Percentiles rank a stretch among this genome's conserved stretches.
Evolutionary conservation across 2,113 vertebrate genomes (phyloP).

Genomic region (Electrona antarctica): DNA sequence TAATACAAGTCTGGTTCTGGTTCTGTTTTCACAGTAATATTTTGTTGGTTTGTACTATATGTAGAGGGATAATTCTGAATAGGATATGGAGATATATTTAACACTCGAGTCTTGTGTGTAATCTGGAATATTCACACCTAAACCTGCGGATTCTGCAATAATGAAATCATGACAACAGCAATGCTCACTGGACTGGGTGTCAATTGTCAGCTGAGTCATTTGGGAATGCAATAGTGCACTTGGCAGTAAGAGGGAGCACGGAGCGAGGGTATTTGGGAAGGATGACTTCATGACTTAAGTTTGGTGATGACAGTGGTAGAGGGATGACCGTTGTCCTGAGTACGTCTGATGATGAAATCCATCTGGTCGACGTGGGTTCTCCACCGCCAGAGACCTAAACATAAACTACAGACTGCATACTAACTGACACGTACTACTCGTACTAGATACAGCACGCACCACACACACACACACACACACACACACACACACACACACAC

Average conservation of each 20-base stretch:
- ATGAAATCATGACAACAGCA: slow-evolving; percentile 57
- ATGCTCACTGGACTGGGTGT: slow-evolving; percentile 15
- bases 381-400: slow-evolving; percentile 39
- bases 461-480: background rate
- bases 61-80: too few relatives aligned
- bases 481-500: background rate
- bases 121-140: slow-evolving; percentile 15
- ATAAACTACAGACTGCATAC: slow-evolving; percentile 20
- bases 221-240: background rate
- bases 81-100: too few relatives aligned
- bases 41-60: too few relatives aligned
- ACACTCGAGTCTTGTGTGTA: background rate
- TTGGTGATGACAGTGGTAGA: slow-evolving; percentile 51
- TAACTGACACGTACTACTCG: background rate
- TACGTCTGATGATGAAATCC: slow-evolving; percentile 55
- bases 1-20: too few relatives aligned
- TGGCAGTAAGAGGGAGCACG: slow-evolving; percentile 14
- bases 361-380: slow-evolving; percentile 35
- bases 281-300: slow-evolving; percentile 65
- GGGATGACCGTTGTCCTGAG: slow-evolving; percentile 13
- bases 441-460: background rate
- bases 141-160: slow-evolving; percentile 12
- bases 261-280: slow-evolving; percentile 50
- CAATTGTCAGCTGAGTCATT: background rate
- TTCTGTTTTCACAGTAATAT: too few relatives aligned